Evolutionary conservation across 2,797 vertebrate species (phyloP).

Genomic region (Bucorvus abyssinicus): DNA sequence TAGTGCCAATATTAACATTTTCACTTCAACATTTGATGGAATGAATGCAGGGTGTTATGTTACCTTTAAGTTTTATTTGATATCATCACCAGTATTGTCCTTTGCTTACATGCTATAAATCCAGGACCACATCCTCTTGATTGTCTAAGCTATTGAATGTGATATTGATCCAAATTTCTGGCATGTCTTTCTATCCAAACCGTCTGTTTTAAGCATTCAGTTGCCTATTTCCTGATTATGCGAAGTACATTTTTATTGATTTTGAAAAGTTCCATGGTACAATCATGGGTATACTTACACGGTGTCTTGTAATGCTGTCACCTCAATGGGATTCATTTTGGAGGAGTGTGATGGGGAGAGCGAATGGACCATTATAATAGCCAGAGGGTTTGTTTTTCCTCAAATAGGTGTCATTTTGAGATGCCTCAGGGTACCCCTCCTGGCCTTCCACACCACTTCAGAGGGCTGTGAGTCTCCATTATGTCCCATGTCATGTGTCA

Average conservation of each 20-base stretch:
- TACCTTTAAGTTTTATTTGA: not conserved
- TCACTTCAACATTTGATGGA: not conserved
- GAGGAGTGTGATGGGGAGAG: not conserved
- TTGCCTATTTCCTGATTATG: not conserved
- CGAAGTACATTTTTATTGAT: not conserved
- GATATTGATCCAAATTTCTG: not conserved
- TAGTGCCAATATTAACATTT: not conserved
- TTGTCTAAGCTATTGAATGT: not conserved
- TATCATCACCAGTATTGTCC: not conserved
- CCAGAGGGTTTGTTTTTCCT: not conserved
- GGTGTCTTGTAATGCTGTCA: not conserved
- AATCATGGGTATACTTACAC: not conserved
- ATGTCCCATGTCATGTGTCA: accelerated
- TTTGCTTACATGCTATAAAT: not conserved
- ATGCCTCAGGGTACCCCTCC: not conserved
- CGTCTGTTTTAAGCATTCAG: not conserved
- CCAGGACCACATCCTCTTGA: not conserved
- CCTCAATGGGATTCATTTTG: not conserved
- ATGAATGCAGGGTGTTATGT: not conserved
- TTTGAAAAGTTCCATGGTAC: not conserved
- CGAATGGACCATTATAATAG: accelerated
- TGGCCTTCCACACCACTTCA: not conserved
- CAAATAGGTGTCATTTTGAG: not conserved
- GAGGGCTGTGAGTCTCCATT: not conserved
- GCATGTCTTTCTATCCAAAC: not conserved